phyloP scores from a whole-genome alignment of 2,888 invertebrate genomes.

The Eurytoma adleriae region DNA sequence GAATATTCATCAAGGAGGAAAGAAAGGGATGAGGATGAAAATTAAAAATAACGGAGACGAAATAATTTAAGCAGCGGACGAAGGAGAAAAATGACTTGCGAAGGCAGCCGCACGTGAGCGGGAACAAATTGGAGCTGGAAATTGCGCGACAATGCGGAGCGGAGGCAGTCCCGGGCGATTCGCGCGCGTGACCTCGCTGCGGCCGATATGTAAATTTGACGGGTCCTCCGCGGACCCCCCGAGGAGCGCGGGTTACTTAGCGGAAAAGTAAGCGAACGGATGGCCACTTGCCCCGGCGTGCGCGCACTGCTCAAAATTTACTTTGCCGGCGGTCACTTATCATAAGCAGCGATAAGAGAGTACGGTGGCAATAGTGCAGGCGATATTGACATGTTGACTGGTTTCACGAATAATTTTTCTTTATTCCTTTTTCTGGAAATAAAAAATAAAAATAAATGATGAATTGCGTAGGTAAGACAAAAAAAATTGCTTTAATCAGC shows the following conservation, averaged over 20 bases:
- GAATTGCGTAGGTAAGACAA: too few species aligned
- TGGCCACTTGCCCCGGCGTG: too few species aligned
- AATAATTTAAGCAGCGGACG: background rate
- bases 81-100: slow-evolving; percentile 31
- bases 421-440: too few species aligned
- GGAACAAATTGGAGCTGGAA: slow-evolving; percentile 42
- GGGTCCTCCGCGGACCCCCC: slow-evolving; percentile 7
- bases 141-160: slow-evolving; percentile 30
- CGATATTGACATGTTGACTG: too few species aligned
- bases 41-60: background rate
- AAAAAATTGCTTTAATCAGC: too few species aligned
- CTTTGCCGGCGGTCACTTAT: too few species aligned
- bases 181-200: slow-evolving; percentile 46
- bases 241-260: too few species aligned
- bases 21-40: background rate
- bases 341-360: too few species aligned
- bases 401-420: too few species aligned
- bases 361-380: too few species aligned
- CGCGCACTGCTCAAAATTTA: too few species aligned
- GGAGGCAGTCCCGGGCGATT: slow-evolving; percentile 48
- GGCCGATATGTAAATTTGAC: slow-evolving; percentile 58
- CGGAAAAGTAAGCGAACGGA: background rate
- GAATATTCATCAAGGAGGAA: slow-evolving; percentile 13
- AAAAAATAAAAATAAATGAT: too few species aligned
- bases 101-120: slow-evolving; percentile 3